Percentiles rank a stretch among this genome's conserved stretches.
phyloP scores from a whole-genome alignment of 1,140 invertebrate species.

The Rhyacophila brunnea region DNA sequence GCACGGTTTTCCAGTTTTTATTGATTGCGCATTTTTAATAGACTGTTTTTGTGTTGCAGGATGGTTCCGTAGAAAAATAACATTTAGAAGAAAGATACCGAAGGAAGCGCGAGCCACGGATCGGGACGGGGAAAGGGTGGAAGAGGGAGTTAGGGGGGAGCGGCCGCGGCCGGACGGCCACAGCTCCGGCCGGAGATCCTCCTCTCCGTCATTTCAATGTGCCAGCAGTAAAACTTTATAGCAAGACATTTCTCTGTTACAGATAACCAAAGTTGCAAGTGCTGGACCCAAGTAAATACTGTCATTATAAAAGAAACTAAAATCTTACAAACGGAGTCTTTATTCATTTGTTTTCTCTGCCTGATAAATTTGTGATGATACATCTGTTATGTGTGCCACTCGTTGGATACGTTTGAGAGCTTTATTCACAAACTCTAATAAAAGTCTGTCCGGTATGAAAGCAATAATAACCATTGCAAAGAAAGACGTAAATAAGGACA shows the following conservation, averaged over 20 bases:
- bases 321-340: too few relatives aligned
- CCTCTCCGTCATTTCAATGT: conserved; percentile 9
- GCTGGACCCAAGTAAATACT: too few relatives aligned
- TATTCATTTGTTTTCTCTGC: too few relatives aligned
- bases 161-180: not conserved
- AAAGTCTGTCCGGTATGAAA: too few relatives aligned
- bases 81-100: conserved; percentile 33
- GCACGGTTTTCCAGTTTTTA: too few relatives aligned
- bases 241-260: conserved; percentile 5
- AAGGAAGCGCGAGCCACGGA: conserved; percentile 27
- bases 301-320: too few relatives aligned
- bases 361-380: too few relatives aligned
- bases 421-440: too few relatives aligned
- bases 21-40: not conserved
- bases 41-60: conserved; percentile 24
- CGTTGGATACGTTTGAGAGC: too few relatives aligned
- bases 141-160: not conserved
- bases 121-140: conserved; percentile 3
- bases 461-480: too few relatives aligned
- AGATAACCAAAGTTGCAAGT: conserved; percentile 22
- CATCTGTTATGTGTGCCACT: too few relatives aligned
- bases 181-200: conserved; percentile 7
- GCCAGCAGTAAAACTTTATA: conserved; percentile 25
- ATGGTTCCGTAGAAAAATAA: conserved; percentile 36
- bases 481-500: too few relatives aligned